Percentiles rank a stretch among this genome's conserved stretches.
phyloP scores from a whole-genome alignment of 1,140 invertebrate species.

The Druon quercuslanigerum region DNA sequence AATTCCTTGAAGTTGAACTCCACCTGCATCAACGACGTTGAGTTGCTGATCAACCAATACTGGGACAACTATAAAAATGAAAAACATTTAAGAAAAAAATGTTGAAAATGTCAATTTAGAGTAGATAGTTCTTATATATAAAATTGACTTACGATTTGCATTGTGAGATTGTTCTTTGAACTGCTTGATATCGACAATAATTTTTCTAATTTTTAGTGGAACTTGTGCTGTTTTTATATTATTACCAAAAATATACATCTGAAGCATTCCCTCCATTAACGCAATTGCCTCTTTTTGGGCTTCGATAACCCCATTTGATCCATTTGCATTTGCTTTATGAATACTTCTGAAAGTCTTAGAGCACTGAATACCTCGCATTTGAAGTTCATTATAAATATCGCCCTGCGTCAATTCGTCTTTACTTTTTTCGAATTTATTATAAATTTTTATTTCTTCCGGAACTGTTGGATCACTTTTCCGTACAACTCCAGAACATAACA shows the following conservation, averaged over 20 bases:
- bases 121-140: too few relatives aligned
- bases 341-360: slow-evolving; percentile 83
- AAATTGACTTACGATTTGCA: neutral
- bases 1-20: slow-evolving; percentile 87
- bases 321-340: slow-evolving; percentile 73
- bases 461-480: neutral
- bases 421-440: neutral
- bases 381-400: slow-evolving; percentile 93
- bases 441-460: neutral
- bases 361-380: slow-evolving; percentile 92
- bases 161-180: slow-evolving; percentile 71
- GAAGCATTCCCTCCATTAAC: slow-evolving; percentile 92
- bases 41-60: slow-evolving; percentile 72
- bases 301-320: slow-evolving; percentile 69
- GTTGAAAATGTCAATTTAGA: neutral
- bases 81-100: neutral
- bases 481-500: neutral
- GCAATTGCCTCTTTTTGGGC: slow-evolving; percentile 90
- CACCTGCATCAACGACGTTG: slow-evolving; percentile 78
- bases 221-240: slow-evolving; percentile 84
- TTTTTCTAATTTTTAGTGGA: slow-evolving; percentile 85
- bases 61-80: slow-evolving; percentile 56
- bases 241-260: slow-evolving; percentile 85
- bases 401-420: slow-evolving; percentile 74
- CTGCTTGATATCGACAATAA: slow-evolving; percentile 83